Base-by-base conservation (phyloP, 2,888 invertebrate species). In the Biston stratarius region DNA sequence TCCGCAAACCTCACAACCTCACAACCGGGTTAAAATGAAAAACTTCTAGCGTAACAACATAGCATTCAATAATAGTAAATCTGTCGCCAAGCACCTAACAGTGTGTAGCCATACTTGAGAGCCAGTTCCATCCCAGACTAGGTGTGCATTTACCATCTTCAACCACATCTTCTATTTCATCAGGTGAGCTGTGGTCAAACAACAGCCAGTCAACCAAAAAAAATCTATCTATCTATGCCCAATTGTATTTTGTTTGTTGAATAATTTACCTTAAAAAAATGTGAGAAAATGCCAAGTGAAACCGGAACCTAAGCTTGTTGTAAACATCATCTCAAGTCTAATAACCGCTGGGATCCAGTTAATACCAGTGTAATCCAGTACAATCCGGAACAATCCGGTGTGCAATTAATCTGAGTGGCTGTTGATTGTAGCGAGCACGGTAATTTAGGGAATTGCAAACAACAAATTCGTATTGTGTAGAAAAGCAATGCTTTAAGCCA, bases 371-470 rank as follows among this genome's bases (percentile, higher is more conserved):
- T 53, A 45, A 60, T 67, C 67, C 59, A 45, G 59, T 14, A 60
- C 38, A 56, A 63, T 67, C 67, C 62, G 44, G 62, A 15, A 55
- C 48, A 63, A 63, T 67, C 56, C 67, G 44, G 60, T 42, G 49
- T 24, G 55, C 67, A 63, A 67, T 62, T 67, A 44, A 59, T 70
- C 59, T 62, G 61, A 53, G 61, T 68, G 58, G 24, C n/a, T 47
- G 56, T 62, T 52, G 57, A 69, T 70, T 64, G 61, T 44, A 42
- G 51, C 24, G 58, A 34, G 58, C 34, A 24, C 12, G n/a, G 64
- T 58, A 68, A 68, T 72, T 61, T 70, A 66, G 59, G n/a, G 14
- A 36, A 59, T 58, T 61, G 48, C 42, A 5, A 51, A 15, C 6
- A n/a, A 36, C 47, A 47, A 47, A 34, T 5, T 12, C 5, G 11